A percentile compares a stretch with the other conserved stretches of the same genome.
phyloP scores from a whole-genome alignment of 2,797 vertebrate species.

The Falco berigora region DNA sequence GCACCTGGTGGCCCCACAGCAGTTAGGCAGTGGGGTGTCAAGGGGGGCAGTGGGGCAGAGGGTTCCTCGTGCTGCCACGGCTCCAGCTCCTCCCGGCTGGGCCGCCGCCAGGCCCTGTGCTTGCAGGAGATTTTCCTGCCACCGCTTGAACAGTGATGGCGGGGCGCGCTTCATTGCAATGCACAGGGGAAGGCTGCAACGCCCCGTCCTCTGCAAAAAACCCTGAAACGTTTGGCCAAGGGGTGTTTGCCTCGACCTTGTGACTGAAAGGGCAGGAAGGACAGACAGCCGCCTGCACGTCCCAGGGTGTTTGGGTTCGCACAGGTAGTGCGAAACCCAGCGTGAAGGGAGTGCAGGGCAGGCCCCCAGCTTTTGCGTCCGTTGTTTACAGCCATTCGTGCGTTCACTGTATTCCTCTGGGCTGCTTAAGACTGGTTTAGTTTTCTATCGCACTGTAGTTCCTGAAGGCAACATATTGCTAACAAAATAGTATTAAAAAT shows the following conservation, averaged over 20 bases:
- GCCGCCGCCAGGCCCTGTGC: neutral
- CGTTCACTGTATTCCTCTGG: neutral
- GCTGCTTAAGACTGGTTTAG: neutral
- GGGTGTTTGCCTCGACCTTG: neutral
- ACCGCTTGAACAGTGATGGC: fast-evolving
- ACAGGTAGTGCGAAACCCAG: neutral
- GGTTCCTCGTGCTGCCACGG: fast-evolving
- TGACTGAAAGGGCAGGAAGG: neutral
- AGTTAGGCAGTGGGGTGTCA: no score
- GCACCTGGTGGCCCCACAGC: fast-evolving
- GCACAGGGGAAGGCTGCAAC: neutral
- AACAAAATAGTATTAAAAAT: neutral
- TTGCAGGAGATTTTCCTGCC: neutral
- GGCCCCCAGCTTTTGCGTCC: neutral
- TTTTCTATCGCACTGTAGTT: neutral
- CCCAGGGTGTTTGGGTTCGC: neutral
- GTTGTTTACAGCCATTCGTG: neutral
- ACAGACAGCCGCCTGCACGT: fast-evolving
- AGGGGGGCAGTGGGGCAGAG: neutral
- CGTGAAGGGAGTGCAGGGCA: neutral
- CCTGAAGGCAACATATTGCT: neutral
- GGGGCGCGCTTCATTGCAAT: neutral
- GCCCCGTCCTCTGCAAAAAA: neutral
- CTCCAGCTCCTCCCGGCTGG: neutral
- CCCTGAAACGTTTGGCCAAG: fast-evolving